phyloP scores from a whole-genome alignment of 2,113 vertebrate genomes.

The Oenanthe oenanthe region DNA sequence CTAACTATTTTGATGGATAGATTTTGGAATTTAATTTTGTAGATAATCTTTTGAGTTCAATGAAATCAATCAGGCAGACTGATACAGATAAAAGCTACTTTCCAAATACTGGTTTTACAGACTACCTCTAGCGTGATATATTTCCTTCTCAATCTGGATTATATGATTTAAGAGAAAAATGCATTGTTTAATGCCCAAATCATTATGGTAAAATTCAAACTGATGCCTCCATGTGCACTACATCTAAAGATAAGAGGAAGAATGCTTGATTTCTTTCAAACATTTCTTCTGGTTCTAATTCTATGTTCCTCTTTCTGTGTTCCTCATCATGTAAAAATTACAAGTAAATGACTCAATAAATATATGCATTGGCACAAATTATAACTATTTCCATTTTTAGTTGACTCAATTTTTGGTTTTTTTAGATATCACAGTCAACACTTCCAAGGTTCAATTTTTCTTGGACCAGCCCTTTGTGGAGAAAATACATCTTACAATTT shows the following conservation, averaged over 20 bases:
- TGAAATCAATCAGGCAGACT: neutral
- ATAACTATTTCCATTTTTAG: neutral
- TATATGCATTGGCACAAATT: neutral
- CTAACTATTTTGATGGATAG: neutral
- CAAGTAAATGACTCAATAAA: neutral
- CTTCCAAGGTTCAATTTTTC: neutral
- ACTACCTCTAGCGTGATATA: neutral
- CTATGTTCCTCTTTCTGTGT: neutral
- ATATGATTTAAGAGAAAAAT: neutral
- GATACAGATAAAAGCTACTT: neutral
- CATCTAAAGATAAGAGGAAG: neutral
- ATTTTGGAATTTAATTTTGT: neutral
- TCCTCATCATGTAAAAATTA: neutral
- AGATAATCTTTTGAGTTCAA: neutral
- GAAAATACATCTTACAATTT: neutral
- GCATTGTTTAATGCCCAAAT: neutral
- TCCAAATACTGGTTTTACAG: neutral
- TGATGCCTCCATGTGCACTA: neutral
- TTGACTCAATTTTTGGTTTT: neutral
- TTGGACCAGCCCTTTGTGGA: neutral
- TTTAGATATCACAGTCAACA: neutral
- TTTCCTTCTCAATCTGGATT: neutral
- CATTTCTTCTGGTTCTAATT: neutral
- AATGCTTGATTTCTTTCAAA: rapidly evolving
- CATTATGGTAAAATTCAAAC: neutral